Evolutionary conservation across 2,797 vertebrate species (phyloP).

Genomic region (Sebastes oblongus): DNA sequence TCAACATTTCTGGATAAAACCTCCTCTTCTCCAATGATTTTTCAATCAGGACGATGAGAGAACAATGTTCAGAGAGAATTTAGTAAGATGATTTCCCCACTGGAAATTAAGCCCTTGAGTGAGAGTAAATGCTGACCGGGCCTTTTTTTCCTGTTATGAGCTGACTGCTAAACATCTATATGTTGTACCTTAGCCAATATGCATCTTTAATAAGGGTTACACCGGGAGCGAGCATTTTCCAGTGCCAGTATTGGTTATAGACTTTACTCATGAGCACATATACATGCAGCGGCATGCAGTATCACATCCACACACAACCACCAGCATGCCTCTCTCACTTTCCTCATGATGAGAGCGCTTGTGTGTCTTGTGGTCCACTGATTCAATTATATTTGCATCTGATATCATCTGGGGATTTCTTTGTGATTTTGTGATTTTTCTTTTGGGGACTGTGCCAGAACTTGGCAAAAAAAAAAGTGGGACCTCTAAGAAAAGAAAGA

Average conservation of each 20-base stretch:
- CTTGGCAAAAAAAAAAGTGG: constrained; percentile 23
- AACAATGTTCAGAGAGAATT: not conserved
- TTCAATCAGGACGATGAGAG: not conserved
- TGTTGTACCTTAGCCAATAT: not conserved
- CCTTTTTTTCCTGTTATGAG: not conserved
- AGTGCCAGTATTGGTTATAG: not conserved
- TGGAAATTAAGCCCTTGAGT: not conserved
- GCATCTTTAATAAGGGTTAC: constrained; percentile 3
- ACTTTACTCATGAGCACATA: not conserved
- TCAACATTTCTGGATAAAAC: not conserved
- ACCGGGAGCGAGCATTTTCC: not conserved
- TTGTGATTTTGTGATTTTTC: constrained; percentile 5
- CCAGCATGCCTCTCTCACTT: not conserved
- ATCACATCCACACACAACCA: not conserved
- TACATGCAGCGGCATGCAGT: not conserved
- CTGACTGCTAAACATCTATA: constrained; percentile 5
- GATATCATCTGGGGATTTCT: constrained; percentile 56
- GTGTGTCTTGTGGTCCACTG: constrained; percentile 31
- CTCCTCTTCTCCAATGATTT: not conserved
- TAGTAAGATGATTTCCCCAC: not conserved
- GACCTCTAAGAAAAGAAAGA: constrained; percentile 58
- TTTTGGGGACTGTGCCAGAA: constrained; percentile 19
- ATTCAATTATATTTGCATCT: constrained; percentile 70
- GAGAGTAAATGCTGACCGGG: constrained; percentile 8
- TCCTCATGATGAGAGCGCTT: constrained; percentile 27